These are phyloP conservation scores for Cecropterus lyciades DNA, from an alignment of 1,140 invertebrate species.

Conservation along the genomic window DNA sequence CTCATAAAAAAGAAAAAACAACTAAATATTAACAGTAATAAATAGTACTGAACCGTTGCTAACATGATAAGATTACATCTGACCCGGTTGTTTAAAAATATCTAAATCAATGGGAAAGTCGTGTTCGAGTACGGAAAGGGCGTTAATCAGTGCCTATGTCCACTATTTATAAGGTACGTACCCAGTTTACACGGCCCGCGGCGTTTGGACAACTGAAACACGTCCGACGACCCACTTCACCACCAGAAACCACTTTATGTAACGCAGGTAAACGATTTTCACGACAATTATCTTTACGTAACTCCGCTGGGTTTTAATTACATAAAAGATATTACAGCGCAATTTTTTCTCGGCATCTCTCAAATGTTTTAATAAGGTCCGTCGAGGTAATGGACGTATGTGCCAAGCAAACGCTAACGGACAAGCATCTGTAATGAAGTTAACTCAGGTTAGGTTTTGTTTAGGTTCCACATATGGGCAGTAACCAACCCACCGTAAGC, in stretches of 20 bases:
- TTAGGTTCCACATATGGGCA: constrained; percentile 9
- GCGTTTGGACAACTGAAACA: constrained; percentile 30
- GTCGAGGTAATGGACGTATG: neutral
- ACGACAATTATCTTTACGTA: constrained; percentile 50
- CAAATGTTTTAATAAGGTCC: constrained; percentile 42
- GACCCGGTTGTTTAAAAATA: constrained; percentile 3
- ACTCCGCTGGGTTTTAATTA: constrained; percentile 50
- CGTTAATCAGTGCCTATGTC: constrained; percentile 26
- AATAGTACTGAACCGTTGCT: no score
- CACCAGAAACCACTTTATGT: constrained; percentile 30
- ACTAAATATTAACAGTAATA: no score
- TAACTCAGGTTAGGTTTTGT: neutral
- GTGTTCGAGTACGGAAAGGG: constrained; percentile 16
- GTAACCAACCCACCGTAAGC: constrained; percentile 21
- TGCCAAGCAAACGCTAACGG: no score
- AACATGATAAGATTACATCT: no score
- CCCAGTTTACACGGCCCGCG: constrained; percentile 12
- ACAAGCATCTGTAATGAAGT: constrained; percentile 7
- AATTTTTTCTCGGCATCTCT: constrained; percentile 43
- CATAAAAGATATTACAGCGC: constrained; percentile 45
- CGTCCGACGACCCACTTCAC: constrained; percentile 21
- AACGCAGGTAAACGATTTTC: constrained; percentile 38
- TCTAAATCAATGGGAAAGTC: constrained; percentile 31
- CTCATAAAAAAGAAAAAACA: no score
- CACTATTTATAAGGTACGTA: constrained; percentile 25